These are phyloP conservation scores for Dicrurus megarhynchus DNA, from an alignment of 2,113 vertebrate species.

Conservation along the genomic window DNA sequence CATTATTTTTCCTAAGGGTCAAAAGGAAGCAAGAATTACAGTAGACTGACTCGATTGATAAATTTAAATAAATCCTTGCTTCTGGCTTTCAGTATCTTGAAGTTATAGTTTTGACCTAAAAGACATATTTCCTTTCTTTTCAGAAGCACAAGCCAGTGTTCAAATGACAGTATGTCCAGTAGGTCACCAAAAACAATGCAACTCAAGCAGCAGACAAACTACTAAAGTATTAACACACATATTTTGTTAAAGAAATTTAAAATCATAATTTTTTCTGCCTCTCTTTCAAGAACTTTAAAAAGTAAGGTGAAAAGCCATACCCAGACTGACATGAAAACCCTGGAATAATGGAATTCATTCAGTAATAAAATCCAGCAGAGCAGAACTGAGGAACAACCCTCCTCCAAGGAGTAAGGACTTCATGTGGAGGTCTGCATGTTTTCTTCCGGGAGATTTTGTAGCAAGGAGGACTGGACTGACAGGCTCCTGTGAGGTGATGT, in stretches of 20 bases:
- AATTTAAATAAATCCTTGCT: not conserved
- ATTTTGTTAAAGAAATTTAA: not conserved
- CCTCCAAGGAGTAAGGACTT: not conserved
- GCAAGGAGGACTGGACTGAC: not conserved
- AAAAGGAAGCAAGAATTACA: not conserved
- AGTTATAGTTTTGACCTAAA: conserved; percentile 3
- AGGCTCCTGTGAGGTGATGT: not conserved
- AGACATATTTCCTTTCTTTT: not conserved
- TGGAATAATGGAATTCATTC: not conserved
- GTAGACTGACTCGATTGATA: not conserved
- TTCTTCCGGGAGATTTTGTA: not conserved
- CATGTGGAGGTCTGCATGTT: not conserved
- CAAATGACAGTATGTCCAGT: not conserved
- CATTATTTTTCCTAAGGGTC: not conserved
- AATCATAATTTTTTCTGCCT: not conserved
- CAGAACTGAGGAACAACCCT: not conserved
- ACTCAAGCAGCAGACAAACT: not conserved
- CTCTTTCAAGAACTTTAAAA: not conserved
- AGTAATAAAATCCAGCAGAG: not conserved
- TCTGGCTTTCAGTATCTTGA: not conserved
- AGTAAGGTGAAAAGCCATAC: not conserved
- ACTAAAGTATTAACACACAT: not conserved
- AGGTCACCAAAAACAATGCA: not conserved
- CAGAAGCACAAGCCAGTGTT: not conserved
- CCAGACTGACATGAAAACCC: not conserved